Percentiles rank a stretch among this genome's conserved stretches.
These are phyloP conservation scores for Channa argus DNA, from an alignment of 2,113 vertebrate species.

Conservation along the genomic window DNA sequence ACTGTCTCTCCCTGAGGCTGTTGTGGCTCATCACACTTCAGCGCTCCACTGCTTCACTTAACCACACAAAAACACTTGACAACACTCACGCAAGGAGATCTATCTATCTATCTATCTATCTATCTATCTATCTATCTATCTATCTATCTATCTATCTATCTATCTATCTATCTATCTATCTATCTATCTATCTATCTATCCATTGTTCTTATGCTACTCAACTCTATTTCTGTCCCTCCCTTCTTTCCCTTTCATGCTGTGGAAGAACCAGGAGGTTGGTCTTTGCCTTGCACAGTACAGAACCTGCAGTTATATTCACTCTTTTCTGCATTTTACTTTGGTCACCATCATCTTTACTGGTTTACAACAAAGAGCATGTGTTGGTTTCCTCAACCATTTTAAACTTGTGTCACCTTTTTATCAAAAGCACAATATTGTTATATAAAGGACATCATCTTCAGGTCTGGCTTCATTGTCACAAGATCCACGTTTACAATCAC, in stretches of 20 bases:
- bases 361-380: slow-evolving; percentile 44
- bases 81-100: neutral
- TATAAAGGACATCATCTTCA: neutral
- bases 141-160: slow-evolving; percentile 15
- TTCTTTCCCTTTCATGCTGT: slow-evolving; percentile 69
- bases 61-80: slow-evolving; percentile 32
- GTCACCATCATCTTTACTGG: slow-evolving; percentile 19
- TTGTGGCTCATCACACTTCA: slow-evolving; percentile 63
- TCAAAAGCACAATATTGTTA: slow-evolving; percentile 6
- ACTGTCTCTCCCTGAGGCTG: slow-evolving; percentile 54
- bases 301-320: slow-evolving; percentile 62
- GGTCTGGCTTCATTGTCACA: neutral
- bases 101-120: slow-evolving; percentile 6
- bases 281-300: slow-evolving; percentile 40
- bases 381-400: neutral
- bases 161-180: slow-evolving; percentile 14
- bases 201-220: slow-evolving; percentile 44
- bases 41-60: slow-evolving; percentile 44
- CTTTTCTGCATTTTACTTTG: slow-evolving; percentile 22
- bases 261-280: slow-evolving; percentile 82
- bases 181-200: slow-evolving; percentile 20
- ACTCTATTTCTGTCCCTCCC: slow-evolving; percentile 68
- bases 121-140: slow-evolving; percentile 14
- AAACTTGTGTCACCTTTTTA: neutral
- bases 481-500: neutral